Evolutionary conservation across 2,888 invertebrate species (phyloP).

Genomic region (Rhagophthalmus giganteus): DNA sequence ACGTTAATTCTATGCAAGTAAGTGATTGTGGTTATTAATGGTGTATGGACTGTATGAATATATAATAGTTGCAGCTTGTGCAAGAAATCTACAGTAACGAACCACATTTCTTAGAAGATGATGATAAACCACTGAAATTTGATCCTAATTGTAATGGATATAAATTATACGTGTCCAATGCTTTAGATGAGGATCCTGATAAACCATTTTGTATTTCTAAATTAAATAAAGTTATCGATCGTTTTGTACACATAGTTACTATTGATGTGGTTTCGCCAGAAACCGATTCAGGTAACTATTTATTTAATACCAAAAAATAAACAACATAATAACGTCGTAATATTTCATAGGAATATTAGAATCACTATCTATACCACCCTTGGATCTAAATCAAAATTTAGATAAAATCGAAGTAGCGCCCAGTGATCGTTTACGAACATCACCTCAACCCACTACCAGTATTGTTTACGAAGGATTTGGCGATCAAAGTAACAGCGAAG

Average conservation of each 20-base stretch:
- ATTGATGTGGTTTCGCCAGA: constrained; percentile 67
- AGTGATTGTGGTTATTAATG: too few species aligned
- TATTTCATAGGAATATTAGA: constrained; percentile 54
- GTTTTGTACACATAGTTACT: constrained; percentile 65
- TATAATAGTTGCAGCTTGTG: constrained; percentile 47
- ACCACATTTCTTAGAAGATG: constrained; percentile 50
- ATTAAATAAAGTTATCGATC: constrained; percentile 59
- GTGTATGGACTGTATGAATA: too few species aligned
- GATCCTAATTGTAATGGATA: constrained; percentile 50
- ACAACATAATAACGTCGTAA: background rate
- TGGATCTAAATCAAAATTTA: constrained; percentile 49
- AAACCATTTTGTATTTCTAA: constrained; percentile 56
- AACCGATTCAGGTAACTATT: constrained; percentile 59
- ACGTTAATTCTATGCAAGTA: constrained; percentile 34
- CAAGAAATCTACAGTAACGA: constrained; percentile 54
- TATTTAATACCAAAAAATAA: too few species aligned
- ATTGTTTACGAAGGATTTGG: constrained; percentile 45
- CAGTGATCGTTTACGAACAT: constrained; percentile 42
- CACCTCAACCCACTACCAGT: constrained; percentile 45
- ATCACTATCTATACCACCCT: constrained; percentile 59
- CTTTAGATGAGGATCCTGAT: constrained; percentile 57
- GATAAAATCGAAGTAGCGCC: constrained; percentile 34
- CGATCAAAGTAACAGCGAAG: constrained; percentile 74
- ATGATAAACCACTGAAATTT: constrained; percentile 50
- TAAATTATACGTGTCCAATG: constrained; percentile 59